Evolutionary conservation across 2,888 invertebrate species (phyloP), one percentile per base, ranked within the genome.

Genomic region (Brassicogethes aeneus): DNA sequence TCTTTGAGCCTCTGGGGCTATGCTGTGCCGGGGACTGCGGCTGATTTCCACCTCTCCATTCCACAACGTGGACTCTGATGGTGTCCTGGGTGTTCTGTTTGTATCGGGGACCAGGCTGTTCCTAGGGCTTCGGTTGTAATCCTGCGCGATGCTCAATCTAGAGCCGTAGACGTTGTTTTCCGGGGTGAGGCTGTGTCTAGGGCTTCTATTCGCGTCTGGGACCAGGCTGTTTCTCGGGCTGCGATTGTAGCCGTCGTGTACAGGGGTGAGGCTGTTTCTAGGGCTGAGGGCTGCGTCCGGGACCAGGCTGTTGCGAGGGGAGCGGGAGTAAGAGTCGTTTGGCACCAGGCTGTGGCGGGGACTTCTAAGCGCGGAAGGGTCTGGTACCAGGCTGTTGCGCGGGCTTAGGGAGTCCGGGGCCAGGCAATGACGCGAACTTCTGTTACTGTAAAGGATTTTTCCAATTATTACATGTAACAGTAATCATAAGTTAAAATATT

Each of bases 161-260:
- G 64, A 62, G 32, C 62, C 60, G 45, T 61, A 57, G 30, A 59
- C 57, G 41, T 62, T 65, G 35, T 65, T 66, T 35, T 80, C 81
- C 15, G 80, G 79, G 16, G 77, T 72, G 36, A 81, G 70, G 12
- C 80, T 80, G 54, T 79, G 77, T 37, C 81, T 70, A 76, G 51
- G 48, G 41, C 77, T 79, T 75, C 69, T 34, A 61, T 60, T 48
- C 1, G 74, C 72, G 43, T 76, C 77, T 1, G 76, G 75, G 1
- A 73, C 70, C 34, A 79, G 52, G 2, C 77, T 76, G 46, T 75
- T 71, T 33, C 79, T 65, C 2, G 76, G 73, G 50, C 76, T 76
- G 37, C 75, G 69, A 40, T 74, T 74, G 34, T 46, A 53, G 37
- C 55, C 52, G 34, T 66, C 68, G n/a, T n/a, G n/a, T n/a, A n/a